Percentiles rank a stretch among this genome's conserved stretches.
These are phyloP conservation scores for Erpornis zantholeuca DNA, from an alignment of 2,113 vertebrate genomes.

Conservation along the genomic window DNA sequence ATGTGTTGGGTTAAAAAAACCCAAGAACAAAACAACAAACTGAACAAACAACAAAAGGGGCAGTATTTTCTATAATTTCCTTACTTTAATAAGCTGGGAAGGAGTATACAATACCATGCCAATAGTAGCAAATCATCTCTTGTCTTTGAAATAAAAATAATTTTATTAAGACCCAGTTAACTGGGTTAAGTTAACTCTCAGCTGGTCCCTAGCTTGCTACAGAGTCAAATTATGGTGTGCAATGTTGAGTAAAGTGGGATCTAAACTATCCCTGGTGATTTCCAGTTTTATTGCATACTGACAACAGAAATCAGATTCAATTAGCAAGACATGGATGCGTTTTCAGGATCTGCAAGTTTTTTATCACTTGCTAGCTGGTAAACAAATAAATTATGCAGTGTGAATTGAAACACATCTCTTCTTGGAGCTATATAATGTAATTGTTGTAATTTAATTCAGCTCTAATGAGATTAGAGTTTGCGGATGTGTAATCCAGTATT, in stretches of 20 bases:
- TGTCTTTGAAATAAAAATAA: background rate
- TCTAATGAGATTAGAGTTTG: background rate
- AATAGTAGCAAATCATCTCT: background rate
- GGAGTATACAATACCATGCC: background rate
- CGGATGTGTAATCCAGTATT: background rate
- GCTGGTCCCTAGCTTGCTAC: background rate
- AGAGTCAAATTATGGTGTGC: background rate
- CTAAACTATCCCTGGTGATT: background rate
- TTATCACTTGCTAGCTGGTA: background rate
- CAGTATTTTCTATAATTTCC: background rate
- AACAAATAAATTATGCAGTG: slow-evolving; percentile 2
- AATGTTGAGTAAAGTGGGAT: background rate
- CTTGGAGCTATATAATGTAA: background rate
- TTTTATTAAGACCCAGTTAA: background rate
- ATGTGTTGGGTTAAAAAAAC: background rate
- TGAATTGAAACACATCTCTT: background rate
- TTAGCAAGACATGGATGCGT: background rate
- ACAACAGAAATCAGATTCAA: background rate
- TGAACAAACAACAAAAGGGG: background rate
- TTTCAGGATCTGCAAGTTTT: background rate
- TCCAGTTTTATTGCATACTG: background rate
- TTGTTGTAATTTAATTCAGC: background rate
- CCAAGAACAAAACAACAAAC: background rate
- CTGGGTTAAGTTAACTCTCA: background rate
- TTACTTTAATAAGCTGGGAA: background rate